Evolutionary conservation across 1,140 invertebrate genomes (phyloP).

Genomic region (Calliphora vicina): DNA sequence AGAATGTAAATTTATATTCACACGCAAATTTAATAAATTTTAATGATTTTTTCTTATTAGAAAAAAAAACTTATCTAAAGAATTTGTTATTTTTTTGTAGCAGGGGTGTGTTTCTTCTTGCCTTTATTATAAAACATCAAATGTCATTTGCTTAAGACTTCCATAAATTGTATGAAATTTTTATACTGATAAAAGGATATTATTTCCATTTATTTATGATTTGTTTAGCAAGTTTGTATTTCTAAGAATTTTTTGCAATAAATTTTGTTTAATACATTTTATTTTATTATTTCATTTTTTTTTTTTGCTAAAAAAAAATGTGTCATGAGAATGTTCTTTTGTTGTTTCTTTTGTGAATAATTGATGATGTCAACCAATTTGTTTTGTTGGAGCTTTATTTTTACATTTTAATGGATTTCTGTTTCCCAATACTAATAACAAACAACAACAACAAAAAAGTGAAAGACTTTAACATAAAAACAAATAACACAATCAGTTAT

Average conservation of each 20-base stretch:
- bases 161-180: too few relatives aligned
- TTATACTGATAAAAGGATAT: too few relatives aligned
- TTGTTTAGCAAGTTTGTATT: not conserved
- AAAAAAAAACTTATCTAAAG: too few relatives aligned
- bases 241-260: not conserved
- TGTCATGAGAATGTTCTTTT: not conserved
- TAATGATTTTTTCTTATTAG: not conserved
- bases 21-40: not conserved
- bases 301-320: not conserved
- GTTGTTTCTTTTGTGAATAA: not conserved
- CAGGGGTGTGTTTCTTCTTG: too few relatives aligned
- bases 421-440: not conserved
- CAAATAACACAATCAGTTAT: not conserved
- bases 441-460: not conserved
- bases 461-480: not conserved
- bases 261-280: not conserved
- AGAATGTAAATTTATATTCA: not conserved
- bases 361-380: conserved; percentile 5
- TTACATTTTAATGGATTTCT: not conserved
- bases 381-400: not conserved
- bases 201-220: too few relatives aligned
- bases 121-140: too few relatives aligned
- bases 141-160: too few relatives aligned
- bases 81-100: too few relatives aligned
- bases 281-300: not conserved